Base-by-base conservation (phyloP, 2,113 vertebrate genomes). In the Arvicanthis niloticus region DNA sequence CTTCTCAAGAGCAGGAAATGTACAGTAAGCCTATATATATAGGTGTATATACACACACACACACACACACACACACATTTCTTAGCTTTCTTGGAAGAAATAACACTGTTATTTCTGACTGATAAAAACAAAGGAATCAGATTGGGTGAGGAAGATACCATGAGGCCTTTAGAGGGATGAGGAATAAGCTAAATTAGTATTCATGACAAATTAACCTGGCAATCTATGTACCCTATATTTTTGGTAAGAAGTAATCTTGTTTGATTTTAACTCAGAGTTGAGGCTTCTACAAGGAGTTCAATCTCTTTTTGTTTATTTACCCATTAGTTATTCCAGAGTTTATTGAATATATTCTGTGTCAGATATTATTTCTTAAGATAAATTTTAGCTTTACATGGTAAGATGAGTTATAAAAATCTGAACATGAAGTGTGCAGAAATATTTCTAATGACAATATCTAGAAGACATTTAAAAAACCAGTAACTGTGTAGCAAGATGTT, bases 221-320 rank as follows among this genome's bases (percentile, higher is more conserved):
- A 17, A 53, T 7, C 65, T 91, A 10, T 22, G 19, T 42, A 4
- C 13, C 58, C 31, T 90, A 1, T 84, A 65, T 88, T 77, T 88
- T 31, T 1, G 10, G 58, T 85, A 45, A 67, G 45, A 87, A 86
- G 22, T 1, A n/a, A 48, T 16, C 29, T 93, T 73, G 26, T 82
- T 24, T 56, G 67, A 60, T 86, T 92, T 95, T 88, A 77, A 93
- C 68, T 37, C 60, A 93, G 77, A 90, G 92, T 34, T 67, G 29
- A 3, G 53, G 13, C 68, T 88, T 93, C 45, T 58, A 2, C 37
- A 77, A 77, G 78, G 68, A 90, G n/a, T 96, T 84, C 48, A 78
- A 42, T 78, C 56, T 45, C 5, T 45, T 11, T 91, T 17, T 84
- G 5, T 80, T 90, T n/a, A 31, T 78, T 95, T 40, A 31, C 68